phyloP scores from a whole-genome alignment of 2,888 invertebrate genomes.

The Spisula subtruncata region DNA sequence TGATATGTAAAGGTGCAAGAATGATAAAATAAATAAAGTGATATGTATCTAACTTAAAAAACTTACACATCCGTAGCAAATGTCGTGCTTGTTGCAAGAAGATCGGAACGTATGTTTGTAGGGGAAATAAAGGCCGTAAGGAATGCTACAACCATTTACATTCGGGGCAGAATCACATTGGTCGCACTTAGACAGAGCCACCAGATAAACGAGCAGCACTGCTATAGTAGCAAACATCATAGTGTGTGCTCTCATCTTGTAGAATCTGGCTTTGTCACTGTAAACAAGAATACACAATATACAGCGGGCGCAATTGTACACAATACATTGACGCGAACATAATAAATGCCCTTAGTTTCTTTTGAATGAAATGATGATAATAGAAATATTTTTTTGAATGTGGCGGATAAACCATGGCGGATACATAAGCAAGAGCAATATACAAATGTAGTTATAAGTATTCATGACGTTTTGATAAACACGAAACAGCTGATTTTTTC shows the following conservation, averaged over 20 bases:
- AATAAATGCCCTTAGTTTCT: too few species aligned
- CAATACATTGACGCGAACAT: too few species aligned
- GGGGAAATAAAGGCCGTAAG: neutral
- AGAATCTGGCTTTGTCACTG: neutral
- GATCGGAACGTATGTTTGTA: neutral
- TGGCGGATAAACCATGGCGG: too few species aligned
- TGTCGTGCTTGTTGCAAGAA: neutral
- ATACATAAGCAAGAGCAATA: too few species aligned
- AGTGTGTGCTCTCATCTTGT: neutral
- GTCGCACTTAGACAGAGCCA: neutral
- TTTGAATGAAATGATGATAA: too few species aligned
- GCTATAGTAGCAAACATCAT: neutral
- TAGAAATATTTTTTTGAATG: too few species aligned
- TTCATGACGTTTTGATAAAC: too few species aligned
- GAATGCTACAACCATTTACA: conserved; percentile 2
- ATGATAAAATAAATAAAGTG: too few species aligned
- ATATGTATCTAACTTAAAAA: too few species aligned
- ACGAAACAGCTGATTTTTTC: too few species aligned
- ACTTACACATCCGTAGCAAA: conserved; percentile 6
- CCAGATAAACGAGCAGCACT: neutral
- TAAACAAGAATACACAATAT: neutral
- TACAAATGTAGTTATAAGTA: too few species aligned
- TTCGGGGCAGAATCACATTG: neutral
- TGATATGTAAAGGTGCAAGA: neutral
- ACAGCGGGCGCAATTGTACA: too few species aligned